These are phyloP conservation scores for Nebria brevicollis DNA, from an alignment of 2,888 invertebrate species.

Conservation along the genomic window DNA sequence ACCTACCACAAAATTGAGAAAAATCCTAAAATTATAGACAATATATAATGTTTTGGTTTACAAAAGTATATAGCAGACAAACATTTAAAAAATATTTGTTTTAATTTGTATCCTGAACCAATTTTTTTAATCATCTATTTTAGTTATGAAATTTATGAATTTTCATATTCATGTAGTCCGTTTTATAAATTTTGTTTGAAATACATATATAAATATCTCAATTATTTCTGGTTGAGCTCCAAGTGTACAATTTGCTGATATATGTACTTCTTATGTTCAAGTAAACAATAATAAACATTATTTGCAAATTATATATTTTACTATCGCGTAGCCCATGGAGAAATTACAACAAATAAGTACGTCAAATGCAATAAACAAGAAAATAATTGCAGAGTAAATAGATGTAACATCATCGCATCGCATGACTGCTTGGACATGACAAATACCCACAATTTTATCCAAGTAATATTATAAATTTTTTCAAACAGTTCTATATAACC, in stretches of 20 bases:
- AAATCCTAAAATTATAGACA: not conserved
- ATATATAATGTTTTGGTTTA: not conserved
- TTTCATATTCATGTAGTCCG: not conserved
- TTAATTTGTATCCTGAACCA: not conserved
- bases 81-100: constrained; percentile 1
- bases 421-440: constrained; percentile 27
- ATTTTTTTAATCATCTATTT: not conserved
- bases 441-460: not conserved
- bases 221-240: not conserved
- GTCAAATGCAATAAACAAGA: constrained; percentile 27
- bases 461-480: not conserved
- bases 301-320: constrained; percentile 28
- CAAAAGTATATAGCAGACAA: not conserved
- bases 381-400: constrained; percentile 22
- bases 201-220: not conserved
- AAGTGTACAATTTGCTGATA: not conserved
- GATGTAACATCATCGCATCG: constrained; percentile 28
- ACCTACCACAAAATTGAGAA: not conserved
- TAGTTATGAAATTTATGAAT: not conserved
- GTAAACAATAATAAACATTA: constrained; percentile 1
- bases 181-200: not conserved
- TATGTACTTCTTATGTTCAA: not conserved
- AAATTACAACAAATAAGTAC: constrained; percentile 21
- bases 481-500: not conserved
- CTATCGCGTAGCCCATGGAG: constrained; percentile 16